Evolutionary conservation across 2,113 vertebrate species (phyloP), one percentile per base, ranked within the genome.

Genomic region (Blennius ocellaris): DNA sequence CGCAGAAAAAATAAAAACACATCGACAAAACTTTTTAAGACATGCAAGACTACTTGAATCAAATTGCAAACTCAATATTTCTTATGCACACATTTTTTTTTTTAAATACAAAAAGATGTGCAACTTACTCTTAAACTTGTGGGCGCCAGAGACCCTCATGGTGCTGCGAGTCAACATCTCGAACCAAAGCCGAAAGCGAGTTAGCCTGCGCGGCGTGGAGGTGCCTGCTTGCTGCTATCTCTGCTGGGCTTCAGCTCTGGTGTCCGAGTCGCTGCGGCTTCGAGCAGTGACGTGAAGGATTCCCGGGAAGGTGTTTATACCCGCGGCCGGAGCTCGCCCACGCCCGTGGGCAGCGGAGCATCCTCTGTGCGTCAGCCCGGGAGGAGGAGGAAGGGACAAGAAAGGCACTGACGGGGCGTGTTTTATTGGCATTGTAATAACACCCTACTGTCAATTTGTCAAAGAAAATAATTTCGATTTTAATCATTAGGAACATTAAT

Each of bases 221-320:
- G 36, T 87, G 89, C 92, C 90, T 93, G 92, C 92, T 92, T 93
- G 91, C 92, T 94, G 93, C 93, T 95, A 94, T 94, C 93, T 94
- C 91, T 90, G 92, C 94, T 93, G 76, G 51, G 65, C 69, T 82
- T 91, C 90, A 89, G 93, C 90, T 90, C 86, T 90, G 92, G 90
- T 78, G 70, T 75, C 39, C 74, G 89, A 89, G 87, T 76, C 41
- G 81, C 81, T 88, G 89, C 61, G 53, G 83, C 88, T 87, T 58
- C 65, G 49, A 3, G 89, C 90, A 92, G 84, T 93, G 91, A 69
- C 45, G 38, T 5, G 0, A 12, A 6, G 72, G 73, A 67, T 66
- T 74, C 79, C 73, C 58, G 65, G 44, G 40, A 3, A 44, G 72
- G 60, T 1, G 0, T 81, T 94, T 94, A 94, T 93, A 94, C 65